Percentiles rank a stretch among this genome's conserved stretches.
Evolutionary conservation across 2,797 vertebrate genomes (phyloP).

Genomic region (Myotis findleyi): DNA sequence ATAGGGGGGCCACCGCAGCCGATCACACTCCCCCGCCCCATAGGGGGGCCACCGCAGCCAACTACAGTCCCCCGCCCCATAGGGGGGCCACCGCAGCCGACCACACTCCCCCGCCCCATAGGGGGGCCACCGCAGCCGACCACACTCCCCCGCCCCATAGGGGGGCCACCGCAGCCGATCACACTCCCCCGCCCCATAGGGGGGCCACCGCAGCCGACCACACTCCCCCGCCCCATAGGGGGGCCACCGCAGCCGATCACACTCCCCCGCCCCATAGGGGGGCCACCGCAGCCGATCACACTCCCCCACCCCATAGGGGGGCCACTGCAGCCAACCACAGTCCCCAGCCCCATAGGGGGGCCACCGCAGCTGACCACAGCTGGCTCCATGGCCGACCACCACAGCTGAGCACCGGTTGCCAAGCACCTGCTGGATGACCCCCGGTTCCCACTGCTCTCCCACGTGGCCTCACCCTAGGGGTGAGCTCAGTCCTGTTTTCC

Average conservation of each 20-base stretch:
- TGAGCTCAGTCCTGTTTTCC: background rate
- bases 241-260: background rate
- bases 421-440: background rate
- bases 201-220: background rate
- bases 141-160: too few species aligned
- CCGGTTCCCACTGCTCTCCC: background rate
- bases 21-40: background rate
- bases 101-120: too few species aligned
- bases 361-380: background rate
- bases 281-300: background rate
- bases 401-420: too few species aligned
- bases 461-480: rapidly evolving
- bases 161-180: background rate
- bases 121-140: background rate
- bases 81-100: background rate
- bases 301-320: too few species aligned
- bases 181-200: too few species aligned
- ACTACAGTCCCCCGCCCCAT: background rate
- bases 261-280: too few species aligned
- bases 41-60: background rate
- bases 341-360: too few species aligned
- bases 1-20: background rate
- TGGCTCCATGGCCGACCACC: background rate
- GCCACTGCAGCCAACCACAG: background rate
- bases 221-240: too few species aligned